Conservation (phyloP, 2,888 invertebrate genomes). For the Callimorpha dominula region DNA sequence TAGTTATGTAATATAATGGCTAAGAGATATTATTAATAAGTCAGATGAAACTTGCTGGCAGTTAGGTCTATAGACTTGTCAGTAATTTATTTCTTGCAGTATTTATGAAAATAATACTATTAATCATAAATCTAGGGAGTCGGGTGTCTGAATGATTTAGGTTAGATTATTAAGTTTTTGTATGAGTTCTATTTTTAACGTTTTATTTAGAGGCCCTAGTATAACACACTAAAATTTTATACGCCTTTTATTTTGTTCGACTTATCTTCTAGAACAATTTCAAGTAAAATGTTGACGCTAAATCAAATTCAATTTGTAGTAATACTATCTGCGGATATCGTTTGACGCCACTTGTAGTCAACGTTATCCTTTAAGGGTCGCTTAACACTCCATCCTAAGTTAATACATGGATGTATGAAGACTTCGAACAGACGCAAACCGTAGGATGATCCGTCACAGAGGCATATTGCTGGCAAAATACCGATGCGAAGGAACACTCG, state of each 20-base stretch:
- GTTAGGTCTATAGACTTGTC: no score
- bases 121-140: no score
- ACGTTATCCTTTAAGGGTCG: slow-evolving; percentile 16
- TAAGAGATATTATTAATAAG: not conserved
- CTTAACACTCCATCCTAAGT: not conserved
- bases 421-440: not conserved
- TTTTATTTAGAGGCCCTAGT: not conserved
- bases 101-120: no score
- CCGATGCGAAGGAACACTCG: no score
- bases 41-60: no score
- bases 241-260: not conserved
- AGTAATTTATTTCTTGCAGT: no score
- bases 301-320: slow-evolving; percentile 7
- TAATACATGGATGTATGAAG: slow-evolving; percentile 2
- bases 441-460: not conserved
- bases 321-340: slow-evolving; percentile 12
- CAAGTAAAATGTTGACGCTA: not conserved
- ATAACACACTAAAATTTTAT: not conserved
- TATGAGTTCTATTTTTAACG: not conserved
- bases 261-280: not conserved
- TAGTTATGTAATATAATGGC: not conserved
- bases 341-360: slow-evolving; percentile 10
- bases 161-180: not conserved
- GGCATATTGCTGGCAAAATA: no score
- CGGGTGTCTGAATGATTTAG: not conserved